These are phyloP conservation scores for Heterodera filipjevi DNA, from an alignment of 2,888 invertebrate species.

Conservation along the genomic window DNA sequence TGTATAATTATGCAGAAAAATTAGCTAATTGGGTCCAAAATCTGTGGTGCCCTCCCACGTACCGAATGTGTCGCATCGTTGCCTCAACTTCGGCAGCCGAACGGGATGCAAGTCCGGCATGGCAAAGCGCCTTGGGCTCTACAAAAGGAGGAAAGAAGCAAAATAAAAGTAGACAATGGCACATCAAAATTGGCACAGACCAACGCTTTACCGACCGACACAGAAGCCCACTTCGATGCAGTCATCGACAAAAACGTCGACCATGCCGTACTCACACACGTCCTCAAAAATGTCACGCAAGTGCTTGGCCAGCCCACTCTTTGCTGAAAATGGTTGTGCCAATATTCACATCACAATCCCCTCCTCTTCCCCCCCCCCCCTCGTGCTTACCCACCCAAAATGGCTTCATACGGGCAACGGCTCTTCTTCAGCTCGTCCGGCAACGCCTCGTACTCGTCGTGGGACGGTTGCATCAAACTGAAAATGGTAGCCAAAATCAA, in stretches of 20 bases:
- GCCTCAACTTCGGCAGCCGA: conserved; percentile 38
- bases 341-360: too few species aligned
- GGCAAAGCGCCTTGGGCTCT: conserved; percentile 51
- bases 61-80: conserved; percentile 21
- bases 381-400: conserved; percentile 25
- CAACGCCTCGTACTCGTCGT: conserved; percentile 38
- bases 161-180: too few species aligned
- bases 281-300: conserved; percentile 56
- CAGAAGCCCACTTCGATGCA: conserved; percentile 61
- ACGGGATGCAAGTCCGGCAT: conserved; percentile 52
- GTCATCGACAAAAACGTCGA: conserved; percentile 57
- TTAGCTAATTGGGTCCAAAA: too few species aligned
- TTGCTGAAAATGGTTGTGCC: conserved; percentile 20
- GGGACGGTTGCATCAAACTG: conserved; percentile 35
- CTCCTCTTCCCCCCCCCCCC: too few species aligned
- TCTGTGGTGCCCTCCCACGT: not conserved
- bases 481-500: not conserved
- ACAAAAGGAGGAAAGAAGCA: too few species aligned
- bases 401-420: conserved; percentile 29
- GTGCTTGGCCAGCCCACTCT: conserved; percentile 48
- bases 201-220: conserved; percentile 35
- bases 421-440: conserved; percentile 35
- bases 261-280: conserved; percentile 51
- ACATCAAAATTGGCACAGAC: not conserved
- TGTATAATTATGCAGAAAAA: too few species aligned